Base-by-base conservation (phyloP, 2,797 vertebrate species). In the Sebastes itinus region DNA sequence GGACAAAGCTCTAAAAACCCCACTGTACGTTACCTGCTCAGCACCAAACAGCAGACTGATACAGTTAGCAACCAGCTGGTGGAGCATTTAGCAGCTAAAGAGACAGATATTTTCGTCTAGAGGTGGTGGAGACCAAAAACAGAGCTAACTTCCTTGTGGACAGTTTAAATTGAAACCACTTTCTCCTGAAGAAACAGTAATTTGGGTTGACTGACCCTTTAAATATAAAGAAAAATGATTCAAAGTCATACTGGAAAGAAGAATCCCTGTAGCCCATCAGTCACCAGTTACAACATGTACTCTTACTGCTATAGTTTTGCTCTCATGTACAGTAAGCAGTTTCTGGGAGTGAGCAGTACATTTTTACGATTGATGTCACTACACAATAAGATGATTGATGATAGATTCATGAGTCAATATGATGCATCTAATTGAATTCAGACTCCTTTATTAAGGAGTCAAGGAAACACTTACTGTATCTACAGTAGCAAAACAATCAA, bases 401-500 rank as follows among this genome's bases (percentile, higher is more conserved):
- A 49, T 49, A 23, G 64, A 59, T 68, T 72, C 35, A 77, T 30
- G 54, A 62, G 13, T 60, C 70, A 75, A 46, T n/a, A 38, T 35
- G 20, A 73, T 52, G 52, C 10, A 62, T 76, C 35, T 69, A 18
- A 60, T 73, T 71, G 59, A 25, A 65, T 64, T 81, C 20, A 60
- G 30, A 59, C n/a, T 30, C 49, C 22, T 73, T 70, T 75, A 65
- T 88, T 71, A 46, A 32, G 20, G 66, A 82, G 71, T 68, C 33
- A 35, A 27, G 46, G n/a, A 75, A 78, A 66, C 61, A 77, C 35
- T 85, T 59, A 18, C 25, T 32, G 56, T 33, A 64, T 62, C 25
- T 67, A 55, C 56, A 46, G 70, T 14, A 59, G 68, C 13, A 59
- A 75, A 82, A 87, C 71, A 77, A 81, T 87, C 30, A 70, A 77